These are phyloP conservation scores for Podarcis raffonei DNA, from an alignment of 2,113 vertebrate genomes.

Conservation along the genomic window DNA sequence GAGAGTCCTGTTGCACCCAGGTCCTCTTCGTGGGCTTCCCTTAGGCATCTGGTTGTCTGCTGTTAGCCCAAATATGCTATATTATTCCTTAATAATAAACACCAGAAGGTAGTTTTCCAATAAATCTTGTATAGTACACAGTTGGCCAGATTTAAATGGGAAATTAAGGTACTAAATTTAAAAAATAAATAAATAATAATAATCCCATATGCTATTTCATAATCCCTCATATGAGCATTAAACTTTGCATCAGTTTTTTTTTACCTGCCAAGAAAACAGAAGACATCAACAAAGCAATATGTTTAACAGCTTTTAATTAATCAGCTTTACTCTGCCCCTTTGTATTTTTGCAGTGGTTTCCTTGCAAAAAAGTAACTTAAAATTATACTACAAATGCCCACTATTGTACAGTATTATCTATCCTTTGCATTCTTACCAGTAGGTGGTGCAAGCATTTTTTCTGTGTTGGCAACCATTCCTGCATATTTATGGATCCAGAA, in stretches of 20 bases:
- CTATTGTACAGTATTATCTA: background rate
- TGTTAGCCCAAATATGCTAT: background rate
- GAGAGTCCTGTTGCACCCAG: too few relatives aligned
- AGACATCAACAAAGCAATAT: background rate
- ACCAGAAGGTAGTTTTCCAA: background rate
- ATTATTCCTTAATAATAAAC: background rate
- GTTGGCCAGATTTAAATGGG: background rate
- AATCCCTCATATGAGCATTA: background rate
- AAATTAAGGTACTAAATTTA: background rate
- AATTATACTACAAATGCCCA: background rate
- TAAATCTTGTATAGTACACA: background rate
- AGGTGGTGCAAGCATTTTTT: slow-evolving; percentile 9
- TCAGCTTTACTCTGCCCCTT: background rate
- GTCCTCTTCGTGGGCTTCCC: too few relatives aligned
- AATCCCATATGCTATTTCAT: background rate
- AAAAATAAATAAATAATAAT: background rate
- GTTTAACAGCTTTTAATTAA: background rate
- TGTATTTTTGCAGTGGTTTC: background rate
- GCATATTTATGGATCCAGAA: background rate
- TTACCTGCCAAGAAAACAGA: background rate
- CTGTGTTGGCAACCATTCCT: background rate
- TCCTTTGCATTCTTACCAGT: background rate
- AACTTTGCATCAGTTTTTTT: background rate
- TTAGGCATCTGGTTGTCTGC: too few relatives aligned
- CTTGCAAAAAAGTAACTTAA: background rate